Base-by-base conservation (phyloP, 1,140 invertebrate genomes). In the Elysia chlorotica region DNA sequence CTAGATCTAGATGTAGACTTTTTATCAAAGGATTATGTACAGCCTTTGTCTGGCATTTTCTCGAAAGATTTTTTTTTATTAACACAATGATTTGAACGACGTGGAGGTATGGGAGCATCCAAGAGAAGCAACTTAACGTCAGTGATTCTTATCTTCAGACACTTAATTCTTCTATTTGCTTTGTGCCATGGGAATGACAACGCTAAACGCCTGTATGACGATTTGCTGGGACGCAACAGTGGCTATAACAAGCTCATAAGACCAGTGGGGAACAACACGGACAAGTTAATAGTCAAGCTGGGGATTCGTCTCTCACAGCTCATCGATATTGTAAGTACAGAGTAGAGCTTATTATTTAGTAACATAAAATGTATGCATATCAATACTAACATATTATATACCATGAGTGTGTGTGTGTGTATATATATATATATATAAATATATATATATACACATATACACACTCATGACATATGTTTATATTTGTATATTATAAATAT, bases 281-380 rank as follows among this genome's bases (percentile, higher is more conserved):
- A 98, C 83, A 95, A 93, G n/a, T 92, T 97, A 17, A 90, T 96
- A 30, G 96, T 98, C 54, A 96, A 96, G 86, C 89, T 99, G 36
- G 96, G 96, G 25, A 89, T 99, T 30, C 89, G 96, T 59, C 89
- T 99, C 62, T 97, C 96, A 0, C 96, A 99, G 86, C 92, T 99
- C 72, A 97, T 98, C 83, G 96, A 98, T 89, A 95, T 99, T 89
- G 97, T 99, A 90, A 96, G 95, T 91, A 82, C n/a, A n/a, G n/a
- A n/a, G n/a, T n/a, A n/a, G n/a, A n/a, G n/a, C n/a, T n/a, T n/a
- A n/a, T n/a, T n/a, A n/a, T n/a, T n/a, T n/a, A n/a, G n/a, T n/a
- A n/a, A n/a, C n/a, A n/a, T n/a, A 4, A 59, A 25, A 5, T 59
- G 23, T n/a, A 30, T n/a, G 30, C 56, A 59, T 10, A 59, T 59